phyloP scores from a whole-genome alignment of 2,113 vertebrate species.

The Dasyornis broadbenti region DNA sequence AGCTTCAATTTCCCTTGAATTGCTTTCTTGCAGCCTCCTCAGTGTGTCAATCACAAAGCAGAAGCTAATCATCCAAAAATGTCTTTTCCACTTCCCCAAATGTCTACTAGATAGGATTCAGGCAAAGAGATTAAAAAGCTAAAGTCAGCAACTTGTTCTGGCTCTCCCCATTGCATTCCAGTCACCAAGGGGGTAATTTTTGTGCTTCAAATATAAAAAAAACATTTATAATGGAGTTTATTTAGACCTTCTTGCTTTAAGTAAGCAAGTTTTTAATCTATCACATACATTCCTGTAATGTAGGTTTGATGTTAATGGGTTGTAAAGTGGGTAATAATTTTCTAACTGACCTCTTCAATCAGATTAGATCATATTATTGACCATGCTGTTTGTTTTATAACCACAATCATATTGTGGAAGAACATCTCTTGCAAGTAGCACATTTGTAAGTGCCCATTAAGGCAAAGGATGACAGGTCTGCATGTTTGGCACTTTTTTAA shows the following conservation, averaged over 20 bases:
- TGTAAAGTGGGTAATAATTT: constrained; percentile 80
- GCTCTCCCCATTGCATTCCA: neutral
- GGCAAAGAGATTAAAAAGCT: constrained; percentile 18
- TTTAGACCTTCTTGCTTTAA: constrained; percentile 68
- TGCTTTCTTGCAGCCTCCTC: constrained; percentile 1
- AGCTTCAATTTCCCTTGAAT: constrained; percentile 20
- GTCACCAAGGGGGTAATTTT: constrained; percentile 43
- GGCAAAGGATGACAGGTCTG: constrained; percentile 68
- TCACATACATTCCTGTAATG: constrained; percentile 70
- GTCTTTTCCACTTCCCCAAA: constrained; percentile 6
- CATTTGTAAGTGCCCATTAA: constrained; percentile 74
- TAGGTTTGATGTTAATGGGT: constrained; percentile 75
- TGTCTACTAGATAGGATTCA: neutral
- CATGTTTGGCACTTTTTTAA: constrained; percentile 65
- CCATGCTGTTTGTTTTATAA: constrained; percentile 75
- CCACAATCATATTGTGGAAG: constrained; percentile 74
- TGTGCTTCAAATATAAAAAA: constrained; percentile 52
- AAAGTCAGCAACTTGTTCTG: constrained; percentile 37
- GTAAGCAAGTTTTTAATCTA: constrained; percentile 77
- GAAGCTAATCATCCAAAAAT: constrained; percentile 26
- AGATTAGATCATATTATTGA: constrained; percentile 79
- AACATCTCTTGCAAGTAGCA: constrained; percentile 68
- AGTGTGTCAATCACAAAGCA: constrained; percentile 36
- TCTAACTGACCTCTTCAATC: constrained; percentile 75
- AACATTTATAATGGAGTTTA: constrained; percentile 59